Percentiles rank a stretch among this genome's conserved stretches.
Conservation (phyloP, 2,888 invertebrate species). For the Allacma fusca region DNA sequence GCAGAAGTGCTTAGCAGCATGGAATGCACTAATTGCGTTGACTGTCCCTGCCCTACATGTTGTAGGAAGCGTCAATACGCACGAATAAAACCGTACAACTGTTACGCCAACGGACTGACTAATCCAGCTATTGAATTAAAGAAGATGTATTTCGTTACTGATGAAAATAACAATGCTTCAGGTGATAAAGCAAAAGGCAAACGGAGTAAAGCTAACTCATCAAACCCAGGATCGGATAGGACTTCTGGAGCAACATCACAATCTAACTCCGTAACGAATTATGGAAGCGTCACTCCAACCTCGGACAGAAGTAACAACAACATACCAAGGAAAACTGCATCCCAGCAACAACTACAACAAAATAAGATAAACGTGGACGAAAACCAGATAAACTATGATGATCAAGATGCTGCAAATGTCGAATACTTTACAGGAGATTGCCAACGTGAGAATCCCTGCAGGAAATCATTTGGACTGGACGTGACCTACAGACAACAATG, state of each 20-base stretch:
- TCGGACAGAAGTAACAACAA: constrained; percentile 10
- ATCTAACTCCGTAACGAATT: too few relatives aligned
- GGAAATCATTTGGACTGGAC: constrained; percentile 27
- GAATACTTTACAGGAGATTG: neutral
- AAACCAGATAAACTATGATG: neutral
- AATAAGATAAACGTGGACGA: neutral
- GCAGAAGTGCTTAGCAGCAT: too few relatives aligned
- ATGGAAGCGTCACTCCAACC: too few relatives aligned
- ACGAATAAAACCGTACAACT: constrained; percentile 34
- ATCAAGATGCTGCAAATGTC: neutral
- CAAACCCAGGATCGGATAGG: neutral
- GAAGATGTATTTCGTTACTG: neutral
- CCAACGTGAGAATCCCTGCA: constrained; percentile 22
- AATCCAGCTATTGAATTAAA: constrained; percentile 21
- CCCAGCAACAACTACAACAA: neutral
- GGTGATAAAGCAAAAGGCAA: too few relatives aligned
- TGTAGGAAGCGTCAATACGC: constrained; percentile 25
- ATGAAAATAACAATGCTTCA: constrained; percentile 17
- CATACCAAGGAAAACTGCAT: neutral
- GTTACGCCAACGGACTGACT: constrained; percentile 30
- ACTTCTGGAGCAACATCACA: neutral
- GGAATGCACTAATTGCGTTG: constrained; percentile 23
- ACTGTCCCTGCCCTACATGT: constrained; percentile 36
- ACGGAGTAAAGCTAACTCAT: too few relatives aligned
- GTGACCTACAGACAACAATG: neutral